Evolutionary conservation across 2,888 invertebrate genomes (phyloP).

Genomic region (Dendrolimus pini): DNA sequence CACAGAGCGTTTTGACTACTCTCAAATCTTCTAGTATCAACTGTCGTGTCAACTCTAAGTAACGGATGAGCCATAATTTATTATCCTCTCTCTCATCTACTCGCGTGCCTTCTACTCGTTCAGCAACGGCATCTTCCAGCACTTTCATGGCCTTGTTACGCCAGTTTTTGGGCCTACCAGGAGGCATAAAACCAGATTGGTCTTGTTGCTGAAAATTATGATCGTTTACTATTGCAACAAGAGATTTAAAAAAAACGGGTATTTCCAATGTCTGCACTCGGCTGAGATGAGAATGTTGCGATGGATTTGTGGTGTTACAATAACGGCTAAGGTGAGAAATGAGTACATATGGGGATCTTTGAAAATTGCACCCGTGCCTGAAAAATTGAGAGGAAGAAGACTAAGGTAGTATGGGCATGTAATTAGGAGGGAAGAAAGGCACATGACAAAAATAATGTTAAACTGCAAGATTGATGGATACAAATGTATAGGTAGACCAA

Average conservation of each 20-base stretch:
- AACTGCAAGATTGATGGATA: no score
- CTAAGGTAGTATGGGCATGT: no score
- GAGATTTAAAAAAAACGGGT: not conserved
- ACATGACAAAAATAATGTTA: no score
- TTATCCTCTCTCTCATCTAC: constrained; percentile 93
- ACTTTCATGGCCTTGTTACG: constrained; percentile 90
- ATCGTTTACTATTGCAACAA: not conserved
- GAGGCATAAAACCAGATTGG: constrained; percentile 93
- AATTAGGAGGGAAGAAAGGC: no score
- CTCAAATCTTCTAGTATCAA: constrained; percentile 93
- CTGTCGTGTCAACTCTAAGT: constrained; percentile 92
- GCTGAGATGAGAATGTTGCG: no score
- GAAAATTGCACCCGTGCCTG: no score
- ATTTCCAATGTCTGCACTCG: no score
- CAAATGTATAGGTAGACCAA: no score
- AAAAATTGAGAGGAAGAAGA: no score
- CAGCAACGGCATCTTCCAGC: constrained; percentile 85
- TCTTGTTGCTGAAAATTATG: constrained; percentile 77
- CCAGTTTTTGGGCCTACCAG: constrained; percentile 96
- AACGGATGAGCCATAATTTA: constrained; percentile 97
- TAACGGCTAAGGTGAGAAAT: no score
- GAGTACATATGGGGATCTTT: no score
- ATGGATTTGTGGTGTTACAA: no score
- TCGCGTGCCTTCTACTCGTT: constrained; percentile 95
- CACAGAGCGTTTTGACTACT: constrained; percentile 92